phyloP scores from a whole-genome alignment of 1,140 invertebrate species.

The Aethina tumida region DNA sequence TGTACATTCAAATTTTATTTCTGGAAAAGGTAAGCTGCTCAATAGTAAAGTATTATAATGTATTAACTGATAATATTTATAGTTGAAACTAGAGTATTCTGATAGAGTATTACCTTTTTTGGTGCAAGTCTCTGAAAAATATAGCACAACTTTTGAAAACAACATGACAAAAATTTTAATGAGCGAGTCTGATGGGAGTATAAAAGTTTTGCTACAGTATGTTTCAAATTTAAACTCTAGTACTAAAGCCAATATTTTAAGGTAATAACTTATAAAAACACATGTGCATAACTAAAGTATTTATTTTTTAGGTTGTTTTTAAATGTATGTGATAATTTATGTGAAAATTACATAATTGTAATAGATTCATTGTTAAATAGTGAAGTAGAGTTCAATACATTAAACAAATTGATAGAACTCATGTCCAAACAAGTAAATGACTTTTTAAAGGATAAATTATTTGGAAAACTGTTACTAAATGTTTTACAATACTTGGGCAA shows the following conservation, averaged over 20 bases:
- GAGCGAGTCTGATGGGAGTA: not conserved
- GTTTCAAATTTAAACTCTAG: conserved; percentile 4
- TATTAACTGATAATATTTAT: conserved; percentile 7
- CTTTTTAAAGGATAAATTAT: conserved; percentile 15
- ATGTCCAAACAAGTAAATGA: conserved; percentile 12
- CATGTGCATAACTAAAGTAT: not conserved
- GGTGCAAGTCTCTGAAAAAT: conserved; percentile 7
- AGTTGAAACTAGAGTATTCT: conserved; percentile 12
- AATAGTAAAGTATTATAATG: not conserved
- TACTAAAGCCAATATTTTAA: conserved; percentile 14
- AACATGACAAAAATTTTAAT: conserved; percentile 7
- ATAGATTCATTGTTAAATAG: conserved; percentile 14
- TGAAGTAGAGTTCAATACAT: conserved; percentile 9
- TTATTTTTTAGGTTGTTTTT: conserved; percentile 13
- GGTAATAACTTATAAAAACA: conserved; percentile 7
- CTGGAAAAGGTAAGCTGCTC: conserved; percentile 9
- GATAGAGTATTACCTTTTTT: conserved; percentile 6
- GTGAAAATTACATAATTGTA: conserved; percentile 10
- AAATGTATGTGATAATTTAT: conserved; percentile 3
- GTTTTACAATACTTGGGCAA: conserved; percentile 11
- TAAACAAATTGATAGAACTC: conserved; percentile 12
- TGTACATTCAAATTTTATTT: conserved; percentile 11
- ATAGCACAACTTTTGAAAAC: conserved; percentile 6
- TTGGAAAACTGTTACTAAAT: conserved; percentile 19
- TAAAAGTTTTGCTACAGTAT: conserved; percentile 12